Evolutionary conservation across 2,113 vertebrate species (phyloP).

Genomic region (Neotoma lepida): DNA sequence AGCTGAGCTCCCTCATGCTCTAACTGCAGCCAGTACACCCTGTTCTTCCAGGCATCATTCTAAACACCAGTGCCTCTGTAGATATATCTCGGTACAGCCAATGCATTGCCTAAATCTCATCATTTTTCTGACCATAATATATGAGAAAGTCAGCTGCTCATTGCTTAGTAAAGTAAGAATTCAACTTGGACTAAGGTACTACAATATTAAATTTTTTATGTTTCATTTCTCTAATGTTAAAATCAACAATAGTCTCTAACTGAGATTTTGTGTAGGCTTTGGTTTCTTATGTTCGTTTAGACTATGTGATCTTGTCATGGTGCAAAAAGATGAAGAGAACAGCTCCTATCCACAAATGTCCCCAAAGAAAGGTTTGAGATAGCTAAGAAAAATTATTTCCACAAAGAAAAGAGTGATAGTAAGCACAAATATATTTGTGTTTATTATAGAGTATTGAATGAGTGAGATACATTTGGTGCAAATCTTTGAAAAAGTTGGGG

Average conservation of each 20-base stretch:
- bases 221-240: background rate
- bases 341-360: background rate
- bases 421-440: background rate
- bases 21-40: background rate
- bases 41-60: background rate
- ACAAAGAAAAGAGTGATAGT: background rate
- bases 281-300: background rate
- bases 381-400: constrained; percentile 11
- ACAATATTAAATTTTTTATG: background rate
- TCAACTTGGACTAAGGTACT: background rate
- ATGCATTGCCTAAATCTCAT: background rate
- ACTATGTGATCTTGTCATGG: background rate
- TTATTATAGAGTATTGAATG: background rate
- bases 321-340: background rate
- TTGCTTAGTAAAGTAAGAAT: background rate
- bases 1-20: background rate
- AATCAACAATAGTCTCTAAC: background rate
- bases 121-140: background rate
- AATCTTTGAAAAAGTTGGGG: background rate
- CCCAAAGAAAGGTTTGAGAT: background rate
- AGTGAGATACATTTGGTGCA: background rate
- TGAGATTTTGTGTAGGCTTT: background rate
- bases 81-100: background rate
- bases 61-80: background rate
- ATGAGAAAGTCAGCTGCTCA: background rate